Conservation (phyloP, 2,888 invertebrate species). For the Pocota personata region DNA sequence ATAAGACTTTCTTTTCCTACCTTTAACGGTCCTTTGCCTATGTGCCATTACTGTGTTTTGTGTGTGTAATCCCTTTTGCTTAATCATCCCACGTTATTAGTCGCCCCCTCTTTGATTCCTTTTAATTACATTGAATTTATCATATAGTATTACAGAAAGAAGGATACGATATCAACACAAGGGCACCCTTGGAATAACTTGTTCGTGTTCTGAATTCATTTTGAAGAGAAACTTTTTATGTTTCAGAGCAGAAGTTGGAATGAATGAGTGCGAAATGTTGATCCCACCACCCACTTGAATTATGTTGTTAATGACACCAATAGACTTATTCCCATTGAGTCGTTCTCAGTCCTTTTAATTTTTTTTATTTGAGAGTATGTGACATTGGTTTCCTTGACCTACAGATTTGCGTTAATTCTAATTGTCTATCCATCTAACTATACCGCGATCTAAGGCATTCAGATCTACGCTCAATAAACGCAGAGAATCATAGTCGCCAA, state of each 20-base stretch:
- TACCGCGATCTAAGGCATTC: too few relatives aligned
- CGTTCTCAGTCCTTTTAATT: too few relatives aligned
- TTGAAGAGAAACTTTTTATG: not conserved
- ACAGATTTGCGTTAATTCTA: too few relatives aligned
- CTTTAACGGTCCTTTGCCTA: constrained; percentile 10
- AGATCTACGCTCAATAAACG: too few relatives aligned
- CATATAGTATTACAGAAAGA: not conserved
- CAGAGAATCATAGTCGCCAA: too few relatives aligned
- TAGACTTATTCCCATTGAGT: too few relatives aligned
- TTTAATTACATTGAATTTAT: constrained; percentile 26
- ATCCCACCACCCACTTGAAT: not conserved
- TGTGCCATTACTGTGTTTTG: not conserved
- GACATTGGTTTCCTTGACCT: too few relatives aligned
- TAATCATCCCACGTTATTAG: constrained; percentile 1
- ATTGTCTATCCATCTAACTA: too few relatives aligned
- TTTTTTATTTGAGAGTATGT: too few relatives aligned
- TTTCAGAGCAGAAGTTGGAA: not conserved
- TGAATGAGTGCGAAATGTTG: not conserved
- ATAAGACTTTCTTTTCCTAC: not conserved
- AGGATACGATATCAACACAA: not conserved
- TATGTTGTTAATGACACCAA: too few relatives aligned
- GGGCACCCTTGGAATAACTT: not conserved
- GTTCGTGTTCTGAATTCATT: not conserved
- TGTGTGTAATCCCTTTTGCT: constrained; percentile 19
- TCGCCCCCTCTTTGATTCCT: constrained; percentile 9